Evolutionary conservation across 2,888 invertebrate genomes (phyloP).

Genomic region (Andrena praecox): DNA sequence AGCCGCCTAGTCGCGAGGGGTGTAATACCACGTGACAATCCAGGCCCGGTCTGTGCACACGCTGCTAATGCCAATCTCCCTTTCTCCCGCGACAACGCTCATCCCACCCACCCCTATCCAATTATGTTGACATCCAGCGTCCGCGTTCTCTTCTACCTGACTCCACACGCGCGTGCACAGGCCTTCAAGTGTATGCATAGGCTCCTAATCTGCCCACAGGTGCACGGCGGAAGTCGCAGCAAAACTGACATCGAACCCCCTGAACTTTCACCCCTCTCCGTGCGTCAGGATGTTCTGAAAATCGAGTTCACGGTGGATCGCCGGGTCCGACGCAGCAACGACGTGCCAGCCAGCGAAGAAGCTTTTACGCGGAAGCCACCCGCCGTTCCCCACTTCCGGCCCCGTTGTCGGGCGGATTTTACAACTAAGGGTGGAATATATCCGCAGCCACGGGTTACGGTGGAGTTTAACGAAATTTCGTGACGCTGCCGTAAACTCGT

Average conservation of each 20-base stretch:
- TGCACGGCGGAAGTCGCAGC: neutral
- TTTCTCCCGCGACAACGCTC: conserved; percentile 46
- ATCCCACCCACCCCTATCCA: conserved; percentile 51
- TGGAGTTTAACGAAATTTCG: conserved; percentile 52
- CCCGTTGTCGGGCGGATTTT: conserved; percentile 28
- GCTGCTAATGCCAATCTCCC: conserved; percentile 60
- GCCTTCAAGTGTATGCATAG: conserved; percentile 2
- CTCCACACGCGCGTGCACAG: conserved; percentile 10
- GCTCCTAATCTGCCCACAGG: neutral
- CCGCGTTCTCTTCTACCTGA: conserved; percentile 52
- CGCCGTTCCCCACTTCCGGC: conserved; percentile 31
- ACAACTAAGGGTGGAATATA: conserved; percentile 40
- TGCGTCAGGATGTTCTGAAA: conserved; percentile 61
- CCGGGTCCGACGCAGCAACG: conserved; percentile 41
- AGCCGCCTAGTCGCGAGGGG: conserved; percentile 68
- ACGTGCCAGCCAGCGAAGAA: conserved; percentile 24
- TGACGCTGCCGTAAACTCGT: conserved; percentile 16
- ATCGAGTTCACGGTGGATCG: conserved; percentile 69
- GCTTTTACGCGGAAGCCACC: conserved; percentile 42
- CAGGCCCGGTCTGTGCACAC: conserved; percentile 41
- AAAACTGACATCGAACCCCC: conserved; percentile 7
- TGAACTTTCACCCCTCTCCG: conserved; percentile 45
- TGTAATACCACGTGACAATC: conserved; percentile 68
- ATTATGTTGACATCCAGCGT: conserved; percentile 69
- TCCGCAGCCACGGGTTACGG: conserved; percentile 8